A percentile compares a stretch with the other conserved stretches of the same genome.
phyloP scores from a whole-genome alignment of 2,888 invertebrate genomes.

The Leptinotarsa tumamoca region DNA sequence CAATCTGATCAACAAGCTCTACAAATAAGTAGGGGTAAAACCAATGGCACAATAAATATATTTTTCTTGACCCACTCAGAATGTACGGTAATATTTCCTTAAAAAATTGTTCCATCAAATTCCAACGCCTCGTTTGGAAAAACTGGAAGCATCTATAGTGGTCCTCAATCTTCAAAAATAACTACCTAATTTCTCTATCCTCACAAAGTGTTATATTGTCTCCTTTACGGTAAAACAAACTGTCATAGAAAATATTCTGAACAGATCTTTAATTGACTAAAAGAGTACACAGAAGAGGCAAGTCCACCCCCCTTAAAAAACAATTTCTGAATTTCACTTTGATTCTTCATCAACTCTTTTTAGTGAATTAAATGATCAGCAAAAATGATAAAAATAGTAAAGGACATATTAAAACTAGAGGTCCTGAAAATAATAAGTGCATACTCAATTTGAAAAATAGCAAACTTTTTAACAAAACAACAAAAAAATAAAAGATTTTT shows the following conservation, averaged over 20 bases:
- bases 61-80: no score
- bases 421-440: no score
- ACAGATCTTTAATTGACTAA: neutral
- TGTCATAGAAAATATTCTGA: neutral
- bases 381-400: no score
- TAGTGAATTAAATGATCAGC: no score
- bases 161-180: neutral
- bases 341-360: no score
- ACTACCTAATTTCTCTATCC: neutral
- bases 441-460: constrained; percentile 54
- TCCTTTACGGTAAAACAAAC: neutral
- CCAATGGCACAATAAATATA: no score
- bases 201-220: constrained; percentile 6
- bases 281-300: neutral
- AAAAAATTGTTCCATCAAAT: neutral
- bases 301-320: neutral
- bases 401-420: no score
- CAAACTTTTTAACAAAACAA: no score
- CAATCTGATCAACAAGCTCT: no score
- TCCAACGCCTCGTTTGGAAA: neutral
- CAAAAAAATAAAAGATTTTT: no score
- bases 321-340: no score
- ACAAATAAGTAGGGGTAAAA: neutral
- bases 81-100: neutral
- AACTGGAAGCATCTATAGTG: constrained; percentile 1